These are phyloP conservation scores for Drosophila histrio DNA, from an alignment of 2,888 invertebrate species.

Conservation along the genomic window DNA sequence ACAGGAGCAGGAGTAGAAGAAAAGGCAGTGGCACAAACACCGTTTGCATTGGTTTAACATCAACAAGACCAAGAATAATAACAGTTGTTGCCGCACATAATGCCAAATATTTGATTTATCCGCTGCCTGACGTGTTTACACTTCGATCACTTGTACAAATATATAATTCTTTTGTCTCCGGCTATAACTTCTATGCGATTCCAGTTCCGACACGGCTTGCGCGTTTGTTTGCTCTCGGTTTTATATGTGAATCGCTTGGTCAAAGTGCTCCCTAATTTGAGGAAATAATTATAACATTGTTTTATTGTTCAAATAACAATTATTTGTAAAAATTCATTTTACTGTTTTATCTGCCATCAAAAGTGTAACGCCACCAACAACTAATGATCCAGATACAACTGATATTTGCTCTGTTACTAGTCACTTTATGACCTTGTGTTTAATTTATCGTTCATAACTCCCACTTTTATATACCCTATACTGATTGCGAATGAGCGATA, in stretches of 20 bases:
- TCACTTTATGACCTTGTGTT: conserved; percentile 26
- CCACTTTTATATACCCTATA: neutral
- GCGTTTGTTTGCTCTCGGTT: conserved; percentile 54
- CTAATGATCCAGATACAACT: neutral
- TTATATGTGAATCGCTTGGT: conserved; percentile 49
- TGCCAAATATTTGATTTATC: conserved; percentile 35
- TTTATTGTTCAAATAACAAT: conserved; percentile 65
- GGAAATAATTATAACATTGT: conserved; percentile 69
- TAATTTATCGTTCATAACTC: conserved; percentile 1
- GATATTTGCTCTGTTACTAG: conserved; percentile 1
- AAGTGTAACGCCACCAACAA: conserved; percentile 24
- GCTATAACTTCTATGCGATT: neutral
- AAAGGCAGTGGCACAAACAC: conserved; percentile 11
- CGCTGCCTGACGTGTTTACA: conserved; percentile 20
- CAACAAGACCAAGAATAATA: conserved; percentile 11
- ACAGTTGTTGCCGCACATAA: conserved; percentile 25
- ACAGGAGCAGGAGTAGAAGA: conserved; percentile 22
- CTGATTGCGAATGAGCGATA: neutral
- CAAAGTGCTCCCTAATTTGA: conserved; percentile 17
- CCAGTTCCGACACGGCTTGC: conserved; percentile 59
- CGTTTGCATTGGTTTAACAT: conserved; percentile 47
- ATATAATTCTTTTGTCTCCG: conserved; percentile 4
- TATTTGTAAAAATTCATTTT: conserved; percentile 68
- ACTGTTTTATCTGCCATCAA: conserved; percentile 54
- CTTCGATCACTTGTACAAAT: conserved; percentile 45